phyloP scores from a whole-genome alignment of 2,113 vertebrate species.

The Synodontis membranacea region DNA sequence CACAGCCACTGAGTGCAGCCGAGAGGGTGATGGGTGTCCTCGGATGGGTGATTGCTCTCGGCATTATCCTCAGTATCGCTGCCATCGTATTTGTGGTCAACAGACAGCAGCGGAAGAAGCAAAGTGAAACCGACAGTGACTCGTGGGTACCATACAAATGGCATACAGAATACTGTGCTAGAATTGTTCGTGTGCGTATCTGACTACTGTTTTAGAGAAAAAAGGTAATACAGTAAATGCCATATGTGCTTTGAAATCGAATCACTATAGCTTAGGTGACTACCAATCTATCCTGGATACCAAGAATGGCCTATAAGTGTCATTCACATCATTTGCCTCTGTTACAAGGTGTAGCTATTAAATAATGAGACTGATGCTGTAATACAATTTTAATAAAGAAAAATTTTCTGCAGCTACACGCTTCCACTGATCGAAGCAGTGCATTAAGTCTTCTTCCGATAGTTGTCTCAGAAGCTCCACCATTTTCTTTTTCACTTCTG shows the following conservation, averaged over 20 bases:
- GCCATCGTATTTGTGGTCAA: conserved; percentile 72
- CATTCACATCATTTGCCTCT: background rate
- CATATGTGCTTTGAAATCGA: background rate
- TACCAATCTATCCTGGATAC: background rate
- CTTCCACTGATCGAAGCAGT: too few relatives aligned
- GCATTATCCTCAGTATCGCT: conserved; percentile 71
- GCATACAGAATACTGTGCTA: background rate
- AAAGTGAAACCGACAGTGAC: conserved; percentile 54
- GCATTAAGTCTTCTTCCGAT: too few relatives aligned
- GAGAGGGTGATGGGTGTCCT: conserved; percentile 72
- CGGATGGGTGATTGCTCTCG: conserved; percentile 71
- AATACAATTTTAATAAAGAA: too few relatives aligned
- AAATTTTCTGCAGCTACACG: too few relatives aligned
- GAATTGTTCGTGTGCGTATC: background rate
- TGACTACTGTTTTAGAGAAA: background rate
- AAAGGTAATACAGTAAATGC: background rate
- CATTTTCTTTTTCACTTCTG: too few relatives aligned
- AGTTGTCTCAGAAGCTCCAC: too few relatives aligned
- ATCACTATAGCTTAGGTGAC: background rate
- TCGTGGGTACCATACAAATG: conserved; percentile 62
- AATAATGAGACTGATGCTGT: too few relatives aligned
- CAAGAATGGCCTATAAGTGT: background rate
- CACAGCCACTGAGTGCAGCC: conserved; percentile 67
- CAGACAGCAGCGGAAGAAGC: conserved; percentile 63
- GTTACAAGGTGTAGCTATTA: too few relatives aligned